These are phyloP conservation scores for Meloidogyne chitwoodi DNA, from an alignment of 1,140 invertebrate species.

Conservation along the genomic window DNA sequence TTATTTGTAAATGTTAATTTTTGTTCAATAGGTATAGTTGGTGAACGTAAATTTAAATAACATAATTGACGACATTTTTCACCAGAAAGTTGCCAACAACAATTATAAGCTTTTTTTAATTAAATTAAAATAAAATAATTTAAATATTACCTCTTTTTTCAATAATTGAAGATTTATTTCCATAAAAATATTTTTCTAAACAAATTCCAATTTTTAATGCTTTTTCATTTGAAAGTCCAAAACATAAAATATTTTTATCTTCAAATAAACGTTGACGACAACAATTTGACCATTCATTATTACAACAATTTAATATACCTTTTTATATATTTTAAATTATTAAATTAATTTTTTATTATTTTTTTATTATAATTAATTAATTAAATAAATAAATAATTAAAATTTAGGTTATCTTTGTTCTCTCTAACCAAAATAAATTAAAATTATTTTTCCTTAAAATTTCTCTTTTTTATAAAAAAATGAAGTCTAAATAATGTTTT, in stretches of 20 bases:
- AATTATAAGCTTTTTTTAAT: neutral
- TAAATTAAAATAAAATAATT: neutral
- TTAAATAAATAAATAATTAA: too few species aligned
- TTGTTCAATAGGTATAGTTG: neutral
- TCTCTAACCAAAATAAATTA: too few species aligned
- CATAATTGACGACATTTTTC: neutral
- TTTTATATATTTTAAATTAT: neutral
- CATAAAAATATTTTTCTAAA: constrained; percentile 13
- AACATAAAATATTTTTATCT: neutral
- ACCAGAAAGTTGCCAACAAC: constrained; percentile 11
- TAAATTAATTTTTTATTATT: too few species aligned
- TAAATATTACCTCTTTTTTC: neutral
- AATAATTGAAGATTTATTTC: constrained; percentile 6
- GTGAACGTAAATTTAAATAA: constrained; percentile 1
- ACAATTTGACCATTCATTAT: neutral
- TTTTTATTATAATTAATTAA: too few species aligned
- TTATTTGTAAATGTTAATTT: constrained; percentile 15
- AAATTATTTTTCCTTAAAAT: too few species aligned
- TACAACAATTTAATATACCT: neutral
- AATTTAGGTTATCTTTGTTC: too few species aligned
- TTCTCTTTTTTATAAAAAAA: too few species aligned
- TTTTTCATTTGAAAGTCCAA: neutral
- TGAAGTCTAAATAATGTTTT: too few species aligned
- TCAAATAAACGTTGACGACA: neutral
- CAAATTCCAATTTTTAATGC: constrained; percentile 1